Conservation (phyloP, 2,113 vertebrate species). For the Sterrhoptilus dennistouni region DNA sequence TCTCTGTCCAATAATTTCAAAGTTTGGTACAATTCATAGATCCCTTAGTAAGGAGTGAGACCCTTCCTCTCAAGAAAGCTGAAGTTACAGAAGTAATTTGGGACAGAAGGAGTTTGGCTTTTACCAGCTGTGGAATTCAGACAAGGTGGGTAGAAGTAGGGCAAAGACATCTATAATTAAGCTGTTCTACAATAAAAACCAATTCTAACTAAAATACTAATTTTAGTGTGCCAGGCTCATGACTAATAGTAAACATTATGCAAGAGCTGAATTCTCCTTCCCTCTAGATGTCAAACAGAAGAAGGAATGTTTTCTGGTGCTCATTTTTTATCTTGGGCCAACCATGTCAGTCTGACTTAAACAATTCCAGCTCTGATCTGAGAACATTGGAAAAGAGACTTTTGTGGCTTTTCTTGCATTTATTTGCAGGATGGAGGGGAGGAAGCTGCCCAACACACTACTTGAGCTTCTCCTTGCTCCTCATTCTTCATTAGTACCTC, state of each 20-base stretch:
- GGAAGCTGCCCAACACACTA: background rate
- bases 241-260: background rate
- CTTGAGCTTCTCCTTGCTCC: background rate
- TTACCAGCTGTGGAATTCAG: background rate
- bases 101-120: background rate
- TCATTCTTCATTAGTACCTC: slow-evolving; percentile 74
- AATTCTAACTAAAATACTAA: background rate
- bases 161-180: background rate
- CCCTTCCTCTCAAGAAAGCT: background rate
- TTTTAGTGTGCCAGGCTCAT: background rate
- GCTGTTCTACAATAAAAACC: background rate
- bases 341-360: background rate
- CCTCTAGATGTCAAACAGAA: background rate
- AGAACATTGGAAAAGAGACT: background rate
- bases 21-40: background rate
- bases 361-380: background rate
- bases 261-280: background rate
- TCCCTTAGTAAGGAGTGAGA: background rate
- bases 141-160: rapidly evolving
- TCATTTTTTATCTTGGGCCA: background rate
- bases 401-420: background rate
- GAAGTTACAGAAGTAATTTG: background rate
- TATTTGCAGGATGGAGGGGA: background rate
- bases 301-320: background rate
- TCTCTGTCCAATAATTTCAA: background rate